phyloP scores from a whole-genome alignment of 2,113 vertebrate species.

The Grallaria varia region DNA sequence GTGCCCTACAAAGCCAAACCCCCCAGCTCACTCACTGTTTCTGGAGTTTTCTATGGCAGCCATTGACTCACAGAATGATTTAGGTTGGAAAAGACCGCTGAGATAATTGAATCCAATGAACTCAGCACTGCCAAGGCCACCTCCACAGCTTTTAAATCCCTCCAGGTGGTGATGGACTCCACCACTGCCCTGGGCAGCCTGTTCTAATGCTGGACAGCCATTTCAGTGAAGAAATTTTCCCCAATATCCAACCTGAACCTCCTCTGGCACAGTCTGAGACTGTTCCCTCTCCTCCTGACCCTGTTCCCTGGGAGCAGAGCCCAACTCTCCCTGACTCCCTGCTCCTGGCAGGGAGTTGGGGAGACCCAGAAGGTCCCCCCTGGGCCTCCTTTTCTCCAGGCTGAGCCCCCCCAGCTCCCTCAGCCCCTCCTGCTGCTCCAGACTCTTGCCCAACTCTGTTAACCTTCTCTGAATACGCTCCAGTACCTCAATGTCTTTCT shows the following conservation, averaged over 20 bases:
- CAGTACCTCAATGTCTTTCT: not conserved
- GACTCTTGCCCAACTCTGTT: accelerated
- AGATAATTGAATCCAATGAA: not conserved
- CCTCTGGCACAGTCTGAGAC: not conserved
- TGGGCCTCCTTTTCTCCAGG: not conserved
- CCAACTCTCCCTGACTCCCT: accelerated
- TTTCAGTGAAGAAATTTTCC: not conserved
- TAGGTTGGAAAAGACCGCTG: not conserved
- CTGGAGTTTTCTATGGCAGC: not conserved
- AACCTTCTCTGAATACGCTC: accelerated
- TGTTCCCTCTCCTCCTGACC: not conserved
- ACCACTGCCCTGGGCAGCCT: not conserved
- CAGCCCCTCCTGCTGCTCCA: accelerated
- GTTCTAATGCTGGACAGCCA: not conserved
- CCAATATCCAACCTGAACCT: not conserved
- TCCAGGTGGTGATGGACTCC: not conserved
- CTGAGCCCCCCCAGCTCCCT: not conserved
- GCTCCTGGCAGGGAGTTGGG: not conserved
- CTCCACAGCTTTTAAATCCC: not conserved
- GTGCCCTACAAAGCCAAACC: not conserved
- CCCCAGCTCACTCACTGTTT: not conserved
- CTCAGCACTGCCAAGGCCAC: not conserved
- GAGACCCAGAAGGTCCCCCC: not conserved
- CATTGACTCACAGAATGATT: not conserved
- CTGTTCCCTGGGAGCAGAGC: not conserved